These are phyloP conservation scores for Acomys russatus DNA, from an alignment of 2,797 vertebrate species.

Conservation along the genomic window DNA sequence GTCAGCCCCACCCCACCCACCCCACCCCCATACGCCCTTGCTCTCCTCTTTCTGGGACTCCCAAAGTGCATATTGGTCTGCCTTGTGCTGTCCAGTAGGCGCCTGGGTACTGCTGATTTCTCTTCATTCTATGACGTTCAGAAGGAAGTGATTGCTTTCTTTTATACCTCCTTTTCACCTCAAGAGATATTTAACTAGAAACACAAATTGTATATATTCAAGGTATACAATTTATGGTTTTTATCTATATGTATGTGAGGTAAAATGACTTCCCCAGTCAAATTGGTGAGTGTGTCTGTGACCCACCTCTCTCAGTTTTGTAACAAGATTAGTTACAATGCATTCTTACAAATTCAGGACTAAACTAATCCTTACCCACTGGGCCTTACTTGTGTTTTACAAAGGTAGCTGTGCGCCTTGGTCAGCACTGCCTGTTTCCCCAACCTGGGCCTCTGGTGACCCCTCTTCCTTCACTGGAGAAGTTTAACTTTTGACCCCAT, in stretches of 20 bases:
- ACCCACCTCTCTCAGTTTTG: background rate
- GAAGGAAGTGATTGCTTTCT: background rate
- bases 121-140: background rate
- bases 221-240: background rate
- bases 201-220: background rate
- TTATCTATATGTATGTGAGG: background rate
- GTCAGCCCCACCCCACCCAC: background rate
- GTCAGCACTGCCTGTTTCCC: too few relatives aligned
- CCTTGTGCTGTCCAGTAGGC: background rate
- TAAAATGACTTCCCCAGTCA: background rate
- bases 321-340: background rate
- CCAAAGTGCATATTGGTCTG: background rate
- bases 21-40: too few relatives aligned
- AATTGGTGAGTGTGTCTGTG: background rate
- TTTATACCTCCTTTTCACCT: background rate
- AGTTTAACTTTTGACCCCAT: background rate
- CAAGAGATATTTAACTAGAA: background rate
- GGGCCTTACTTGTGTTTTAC: background rate
- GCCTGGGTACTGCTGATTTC: background rate
- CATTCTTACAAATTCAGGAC: too few relatives aligned
- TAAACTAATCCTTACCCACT: rapidly evolving
- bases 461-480: background rate
- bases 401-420: background rate
- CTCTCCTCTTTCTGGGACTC: background rate
- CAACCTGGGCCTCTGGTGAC: background rate